Evolutionary conservation across 2,113 vertebrate species (phyloP), one percentile per base, ranked within the genome.

Genomic region (Asarcornis scutulata): DNA sequence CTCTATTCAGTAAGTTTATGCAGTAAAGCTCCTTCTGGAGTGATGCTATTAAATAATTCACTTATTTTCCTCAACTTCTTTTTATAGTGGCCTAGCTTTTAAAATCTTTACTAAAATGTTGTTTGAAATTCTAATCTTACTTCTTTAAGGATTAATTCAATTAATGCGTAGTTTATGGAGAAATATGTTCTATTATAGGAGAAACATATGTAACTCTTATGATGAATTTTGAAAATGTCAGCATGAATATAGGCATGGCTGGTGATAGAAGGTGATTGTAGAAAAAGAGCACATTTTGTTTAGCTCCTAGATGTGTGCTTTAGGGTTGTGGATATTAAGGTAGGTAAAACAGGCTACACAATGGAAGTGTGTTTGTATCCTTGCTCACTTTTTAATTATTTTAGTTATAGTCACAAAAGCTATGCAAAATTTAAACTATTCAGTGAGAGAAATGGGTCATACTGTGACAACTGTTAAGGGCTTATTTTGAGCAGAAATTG

Each of bases 21-120:
- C 42, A 81, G 74, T 89, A 81, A 86, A 89, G 68, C 64, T 95
- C 63, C 68, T 94, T 92, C 94, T 80, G 67, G 67, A 71, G 67
- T 83, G 63, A 81, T 78, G 42, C 25, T 89, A 52, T 93, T 93
- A 89, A 96, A 87, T 92, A 92, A 87, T 91, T 89, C 7, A 83
- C 63, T 91, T 88, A 83, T 77, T 94, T 90, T 88, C n/a, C 4
- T 69, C 42, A 74, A 34, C 17, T 71, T 63, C 15, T 88, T 85
- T 86, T 88, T 68, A 55, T 78, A 22, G 13, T 74, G 50, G 67
- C 60, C 72, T 89, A 46, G 55, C 75, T 94, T 90, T 55, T 91
- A 42, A 81, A 86, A 52, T 83, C 55, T 81, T 55, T 44, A 40
- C 72, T 56, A 15, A 85, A 91, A 53, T 87, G 62, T 84, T 82